phyloP scores from a whole-genome alignment of 1,140 invertebrate species.

The Phortica variegata region DNA sequence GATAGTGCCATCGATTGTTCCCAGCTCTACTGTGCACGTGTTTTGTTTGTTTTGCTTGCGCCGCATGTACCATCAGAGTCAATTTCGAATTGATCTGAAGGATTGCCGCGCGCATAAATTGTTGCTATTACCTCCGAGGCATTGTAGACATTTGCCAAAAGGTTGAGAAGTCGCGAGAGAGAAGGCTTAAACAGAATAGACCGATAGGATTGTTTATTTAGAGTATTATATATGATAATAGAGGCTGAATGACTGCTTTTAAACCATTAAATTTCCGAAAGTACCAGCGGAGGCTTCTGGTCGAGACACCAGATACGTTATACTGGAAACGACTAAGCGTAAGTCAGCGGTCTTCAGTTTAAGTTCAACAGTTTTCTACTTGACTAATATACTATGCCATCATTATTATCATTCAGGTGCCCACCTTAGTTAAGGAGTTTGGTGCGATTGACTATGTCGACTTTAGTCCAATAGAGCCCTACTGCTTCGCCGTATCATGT shows the following conservation, averaged over 20 bases:
- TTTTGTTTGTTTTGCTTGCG: too few species aligned
- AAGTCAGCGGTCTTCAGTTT: slow-evolving; percentile 57
- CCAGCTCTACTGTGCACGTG: too few species aligned
- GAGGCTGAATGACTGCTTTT: slow-evolving; percentile 65
- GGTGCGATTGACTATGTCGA: slow-evolving; percentile 88
- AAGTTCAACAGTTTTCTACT: background rate
- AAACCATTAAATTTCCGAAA: slow-evolving; percentile 74
- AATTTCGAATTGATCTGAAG: too few species aligned
- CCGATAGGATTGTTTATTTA: too few species aligned
- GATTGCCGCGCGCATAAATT: too few species aligned
- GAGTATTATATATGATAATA: too few species aligned
- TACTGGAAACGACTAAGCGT: slow-evolving; percentile 87
- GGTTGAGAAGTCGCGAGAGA: too few species aligned
- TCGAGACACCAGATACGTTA: slow-evolving; percentile 71
- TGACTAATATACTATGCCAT: slow-evolving; percentile 3
- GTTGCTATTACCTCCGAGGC: too few species aligned
- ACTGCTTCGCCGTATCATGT: slow-evolving; percentile 88
- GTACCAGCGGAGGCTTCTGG: slow-evolving; percentile 67
- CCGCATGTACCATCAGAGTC: too few species aligned
- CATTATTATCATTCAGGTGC: slow-evolving; percentile 63
- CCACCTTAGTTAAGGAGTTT: slow-evolving; percentile 88
- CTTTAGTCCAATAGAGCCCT: slow-evolving; percentile 82
- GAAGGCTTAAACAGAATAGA: too few species aligned
- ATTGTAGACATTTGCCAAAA: too few species aligned
- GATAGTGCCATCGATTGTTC: too few species aligned